These are phyloP conservation scores for Lasioglossum marginatum DNA, from an alignment of 2,888 invertebrate species.

Conservation along the genomic window DNA sequence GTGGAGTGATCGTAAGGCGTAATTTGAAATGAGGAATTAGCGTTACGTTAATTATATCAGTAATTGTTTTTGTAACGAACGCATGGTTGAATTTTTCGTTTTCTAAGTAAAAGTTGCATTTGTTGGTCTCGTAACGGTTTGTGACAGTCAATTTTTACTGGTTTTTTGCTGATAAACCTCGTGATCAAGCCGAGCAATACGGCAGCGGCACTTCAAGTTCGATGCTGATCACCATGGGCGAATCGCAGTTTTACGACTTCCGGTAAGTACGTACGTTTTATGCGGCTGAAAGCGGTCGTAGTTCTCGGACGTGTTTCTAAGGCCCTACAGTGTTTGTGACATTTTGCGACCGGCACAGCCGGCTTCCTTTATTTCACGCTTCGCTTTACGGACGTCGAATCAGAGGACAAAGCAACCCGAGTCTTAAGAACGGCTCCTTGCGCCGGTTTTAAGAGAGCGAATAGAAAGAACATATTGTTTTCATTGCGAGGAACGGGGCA, in stretches of 20 bases:
- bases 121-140: neutral
- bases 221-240: constrained; percentile 15
- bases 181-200: neutral
- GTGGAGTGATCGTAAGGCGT: neutral
- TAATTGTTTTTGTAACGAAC: neutral
- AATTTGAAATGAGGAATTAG: neutral
- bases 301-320: constrained; percentile 44
- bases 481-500: constrained; percentile 25
- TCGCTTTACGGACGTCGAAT: constrained; percentile 48
- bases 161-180: neutral
- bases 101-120: neutral
- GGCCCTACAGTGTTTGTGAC: constrained; percentile 4
- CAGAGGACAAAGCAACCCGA: constrained; percentile 45
- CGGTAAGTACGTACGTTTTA: constrained; percentile 45
- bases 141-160: neutral
- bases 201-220: constrained; percentile 15
- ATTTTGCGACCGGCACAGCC: constrained; percentile 62
- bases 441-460: constrained; percentile 30
- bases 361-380: constrained; percentile 44
- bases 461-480: constrained; percentile 42
- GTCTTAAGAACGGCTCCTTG: constrained; percentile 27
- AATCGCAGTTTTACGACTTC: constrained; percentile 51
- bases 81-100: neutral
- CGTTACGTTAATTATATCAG: neutral
- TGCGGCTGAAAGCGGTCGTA: constrained; percentile 31